Base-by-base conservation (phyloP, 2,797 vertebrate species). In the Pyrrhura leucotis region DNA sequence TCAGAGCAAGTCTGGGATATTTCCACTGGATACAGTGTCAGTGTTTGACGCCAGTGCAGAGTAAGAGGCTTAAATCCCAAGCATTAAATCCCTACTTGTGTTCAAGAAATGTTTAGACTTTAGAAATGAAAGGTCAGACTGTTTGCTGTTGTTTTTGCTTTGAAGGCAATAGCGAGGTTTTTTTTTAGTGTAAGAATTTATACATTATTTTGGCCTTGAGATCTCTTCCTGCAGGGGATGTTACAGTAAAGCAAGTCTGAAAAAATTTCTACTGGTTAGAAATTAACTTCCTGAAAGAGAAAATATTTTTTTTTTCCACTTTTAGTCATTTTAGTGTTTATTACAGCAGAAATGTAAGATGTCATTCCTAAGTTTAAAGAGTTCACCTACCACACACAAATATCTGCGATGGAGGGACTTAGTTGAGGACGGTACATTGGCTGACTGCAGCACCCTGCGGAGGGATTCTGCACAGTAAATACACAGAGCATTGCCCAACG, bases 401-500 rank as follows among this genome's bases (percentile, higher is more conserved):
- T 65, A 72, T 4, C 25, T 44, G 31, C 37, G 59, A 29, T 2
- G 20, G 59, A 35, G 69, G 45, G 33, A 61, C 40, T 23, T 48
- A 47, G 25, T 40, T 69, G 33, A 76, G 61, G n/a, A 63, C 10
- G 53, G 26, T 53, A 19, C 40, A 51, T 16, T 58, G 75, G 4
- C 67, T 89, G 68, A 48, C 19, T 72, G 63, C 15, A 88, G n/a
- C 39, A 59, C 16, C 14, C 26, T 56, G 7, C 22, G 11, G 51
- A 35, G 12, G 28, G 33, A 48, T 72, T 71, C 40, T 61, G 23
- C n/a, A 11, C 33, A 29, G 45, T 8, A 88, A 62, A 58, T 31
- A 26, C 39, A 69, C 0, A 0, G n/a, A 50, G 5, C 22, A 42
- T 33, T 69, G 42, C 20, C 39, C 67, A 56, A 3, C 0, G 2